phyloP scores from a whole-genome alignment of 2,888 invertebrate genomes.

The Orthosia incerta region DNA sequence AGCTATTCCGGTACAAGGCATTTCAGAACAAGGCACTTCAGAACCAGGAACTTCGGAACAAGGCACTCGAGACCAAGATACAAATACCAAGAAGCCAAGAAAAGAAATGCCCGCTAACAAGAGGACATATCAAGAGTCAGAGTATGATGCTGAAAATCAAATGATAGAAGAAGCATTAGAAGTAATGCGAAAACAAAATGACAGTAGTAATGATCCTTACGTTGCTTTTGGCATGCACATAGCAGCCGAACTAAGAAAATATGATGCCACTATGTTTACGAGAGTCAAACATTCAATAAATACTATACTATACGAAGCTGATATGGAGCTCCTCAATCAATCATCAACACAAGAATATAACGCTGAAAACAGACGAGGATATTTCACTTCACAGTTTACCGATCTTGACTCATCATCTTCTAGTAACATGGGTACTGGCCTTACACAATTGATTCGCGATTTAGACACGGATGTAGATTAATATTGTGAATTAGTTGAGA shows the following conservation, averaged over 20 bases:
- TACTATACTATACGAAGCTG: conserved; percentile 52
- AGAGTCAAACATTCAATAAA: conserved; percentile 54
- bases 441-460: conserved; percentile 49
- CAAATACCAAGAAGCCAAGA: too few relatives aligned
- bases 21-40: too few relatives aligned
- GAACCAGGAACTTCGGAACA: too few relatives aligned
- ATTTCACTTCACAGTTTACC: conserved; percentile 47
- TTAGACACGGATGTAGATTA: conserved; percentile 32
- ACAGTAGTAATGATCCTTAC: conserved; percentile 51
- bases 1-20: too few relatives aligned
- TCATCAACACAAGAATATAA: conserved; percentile 35
- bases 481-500: conserved; percentile 8
- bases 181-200: conserved; percentile 54
- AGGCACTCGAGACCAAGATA: too few relatives aligned
- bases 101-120: too few relatives aligned
- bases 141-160: conserved; percentile 45
- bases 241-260: conserved; percentile 54
- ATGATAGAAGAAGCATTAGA: conserved; percentile 56
- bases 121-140: conserved; percentile 2
- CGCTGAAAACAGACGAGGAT: conserved; percentile 43
- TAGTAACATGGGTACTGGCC: conserved; percentile 39
- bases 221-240: conserved; percentile 54
- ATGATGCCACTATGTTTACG: conserved; percentile 45
- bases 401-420: conserved; percentile 45
- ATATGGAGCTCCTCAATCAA: conserved; percentile 43